These are phyloP conservation scores for Pipistrellus nathusii DNA, from an alignment of 2,797 vertebrate genomes.

Conservation along the genomic window DNA sequence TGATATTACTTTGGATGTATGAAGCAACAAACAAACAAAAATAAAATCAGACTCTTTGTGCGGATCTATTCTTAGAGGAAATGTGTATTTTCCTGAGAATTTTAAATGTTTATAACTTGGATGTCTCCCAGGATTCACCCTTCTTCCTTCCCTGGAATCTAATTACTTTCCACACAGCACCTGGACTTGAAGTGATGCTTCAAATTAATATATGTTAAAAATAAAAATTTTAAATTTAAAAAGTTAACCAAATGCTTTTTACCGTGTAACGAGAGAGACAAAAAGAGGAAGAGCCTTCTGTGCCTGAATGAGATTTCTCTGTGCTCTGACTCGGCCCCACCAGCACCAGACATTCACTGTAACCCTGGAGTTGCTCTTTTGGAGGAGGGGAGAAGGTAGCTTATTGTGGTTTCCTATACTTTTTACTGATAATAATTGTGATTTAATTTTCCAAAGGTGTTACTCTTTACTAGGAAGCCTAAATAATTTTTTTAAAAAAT, in stretches of 20 bases:
- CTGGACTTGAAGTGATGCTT: conserved; percentile 66
- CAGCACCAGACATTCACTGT: not conserved
- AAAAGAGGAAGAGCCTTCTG: conserved; percentile 49
- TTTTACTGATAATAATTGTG: conserved; percentile 48
- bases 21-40: conserved; percentile 82
- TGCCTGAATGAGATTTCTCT: conserved; percentile 6
- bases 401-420: conserved; percentile 47
- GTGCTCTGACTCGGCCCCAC: not conserved
- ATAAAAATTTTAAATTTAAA: conserved; percentile 79
- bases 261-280: conserved; percentile 56
- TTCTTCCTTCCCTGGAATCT: conserved; percentile 45
- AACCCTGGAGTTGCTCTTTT: not conserved
- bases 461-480: conserved; percentile 52
- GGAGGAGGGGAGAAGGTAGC: not conserved
- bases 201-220: conserved; percentile 78
- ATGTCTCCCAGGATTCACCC: conserved; percentile 54
- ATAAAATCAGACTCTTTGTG: conserved; percentile 64
- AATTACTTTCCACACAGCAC: conserved; percentile 64
- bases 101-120: conserved; percentile 73
- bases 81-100: conserved; percentile 71
- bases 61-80: conserved; percentile 76
- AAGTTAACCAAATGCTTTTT: conserved; percentile 64
- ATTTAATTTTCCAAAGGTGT: conserved; percentile 32
- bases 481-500: conserved; percentile 65
- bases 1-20: conserved; percentile 54